These are phyloP conservation scores for Falco cherrug DNA, from an alignment of 2,797 vertebrate genomes.

Conservation along the genomic window DNA sequence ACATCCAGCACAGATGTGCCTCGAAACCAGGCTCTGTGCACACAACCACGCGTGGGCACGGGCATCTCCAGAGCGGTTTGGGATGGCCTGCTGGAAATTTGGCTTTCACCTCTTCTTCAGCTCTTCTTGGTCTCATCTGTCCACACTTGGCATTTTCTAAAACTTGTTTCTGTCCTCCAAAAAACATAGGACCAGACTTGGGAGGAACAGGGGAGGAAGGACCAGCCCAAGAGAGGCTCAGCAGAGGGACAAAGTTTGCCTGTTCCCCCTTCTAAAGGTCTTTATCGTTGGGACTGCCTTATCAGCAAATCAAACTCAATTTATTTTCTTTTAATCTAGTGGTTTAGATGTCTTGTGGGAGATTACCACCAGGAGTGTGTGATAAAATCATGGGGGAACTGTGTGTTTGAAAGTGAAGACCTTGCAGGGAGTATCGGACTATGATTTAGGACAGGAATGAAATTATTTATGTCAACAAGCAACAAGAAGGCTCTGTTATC, in stretches of 20 bases:
- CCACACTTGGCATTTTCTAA: neutral
- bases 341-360: neutral
- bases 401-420: neutral
- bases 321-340: neutral
- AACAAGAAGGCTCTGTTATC: neutral
- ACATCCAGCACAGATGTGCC: neutral
- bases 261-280: neutral
- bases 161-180: neutral
- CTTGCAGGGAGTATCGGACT: neutral
- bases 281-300: neutral
- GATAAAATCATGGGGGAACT: neutral
- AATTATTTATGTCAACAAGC: neutral
- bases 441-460: neutral
- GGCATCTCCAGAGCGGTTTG: neutral
- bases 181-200: neutral
- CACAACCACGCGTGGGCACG: accelerated
- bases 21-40: neutral
- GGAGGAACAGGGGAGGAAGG: neutral
- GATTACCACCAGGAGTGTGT: neutral
- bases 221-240: neutral
- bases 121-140: neutral
- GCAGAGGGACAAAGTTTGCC: neutral
- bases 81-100: neutral
- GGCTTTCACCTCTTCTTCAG: neutral
- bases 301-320: neutral